Percentiles rank a stretch among this genome's conserved stretches.
phyloP scores from a whole-genome alignment of 1,140 invertebrate genomes.

The Drosophila trapezifrons region DNA sequence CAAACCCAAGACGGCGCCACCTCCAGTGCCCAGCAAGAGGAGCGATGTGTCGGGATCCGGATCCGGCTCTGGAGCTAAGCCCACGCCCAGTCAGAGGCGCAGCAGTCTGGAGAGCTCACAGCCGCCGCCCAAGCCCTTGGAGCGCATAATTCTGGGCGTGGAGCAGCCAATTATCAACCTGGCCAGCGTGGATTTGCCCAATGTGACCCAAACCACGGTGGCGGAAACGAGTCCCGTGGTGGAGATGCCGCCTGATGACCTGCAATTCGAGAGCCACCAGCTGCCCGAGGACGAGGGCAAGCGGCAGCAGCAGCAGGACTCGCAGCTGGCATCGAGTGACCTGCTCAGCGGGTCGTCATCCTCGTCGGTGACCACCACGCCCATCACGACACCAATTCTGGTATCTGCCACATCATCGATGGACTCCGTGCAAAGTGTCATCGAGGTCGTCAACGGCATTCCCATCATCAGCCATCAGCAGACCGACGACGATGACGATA shows the following conservation, averaged over 20 bases:
- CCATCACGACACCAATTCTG: slow-evolving; percentile 75
- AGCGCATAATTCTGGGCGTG: slow-evolving; percentile 77
- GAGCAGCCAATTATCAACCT: slow-evolving; percentile 72
- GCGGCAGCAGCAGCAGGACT: slow-evolving; percentile 15
- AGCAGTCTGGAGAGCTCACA: slow-evolving; percentile 56
- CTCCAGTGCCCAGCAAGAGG: slow-evolving; percentile 75
- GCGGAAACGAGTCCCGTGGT: slow-evolving; percentile 28
- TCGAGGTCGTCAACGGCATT: slow-evolving; percentile 68
- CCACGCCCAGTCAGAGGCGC: slow-evolving; percentile 65
- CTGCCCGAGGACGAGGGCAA: slow-evolving; percentile 60
- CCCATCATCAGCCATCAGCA: slow-evolving; percentile 37
- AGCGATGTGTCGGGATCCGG: slow-evolving; percentile 24
- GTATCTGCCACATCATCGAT: slow-evolving; percentile 79
- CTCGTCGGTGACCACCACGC: slow-evolving; percentile 54
- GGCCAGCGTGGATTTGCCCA: slow-evolving; percentile 75
- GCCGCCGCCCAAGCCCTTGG: slow-evolving; percentile 60
- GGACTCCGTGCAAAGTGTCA: slow-evolving; percentile 82
- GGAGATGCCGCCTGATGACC: slow-evolving; percentile 60
- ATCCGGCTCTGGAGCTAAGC: slow-evolving; percentile 25
- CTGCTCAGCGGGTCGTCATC: slow-evolving; percentile 63
- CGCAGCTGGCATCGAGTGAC: slow-evolving; percentile 4
- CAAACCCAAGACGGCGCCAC: slow-evolving; percentile 63
- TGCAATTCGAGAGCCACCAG: slow-evolving; percentile 79
- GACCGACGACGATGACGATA: slow-evolving; percentile 19
- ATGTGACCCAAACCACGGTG: slow-evolving; percentile 27